phyloP scores from a whole-genome alignment of 2,113 vertebrate species.

The Epinephelus cyanopodus region DNA sequence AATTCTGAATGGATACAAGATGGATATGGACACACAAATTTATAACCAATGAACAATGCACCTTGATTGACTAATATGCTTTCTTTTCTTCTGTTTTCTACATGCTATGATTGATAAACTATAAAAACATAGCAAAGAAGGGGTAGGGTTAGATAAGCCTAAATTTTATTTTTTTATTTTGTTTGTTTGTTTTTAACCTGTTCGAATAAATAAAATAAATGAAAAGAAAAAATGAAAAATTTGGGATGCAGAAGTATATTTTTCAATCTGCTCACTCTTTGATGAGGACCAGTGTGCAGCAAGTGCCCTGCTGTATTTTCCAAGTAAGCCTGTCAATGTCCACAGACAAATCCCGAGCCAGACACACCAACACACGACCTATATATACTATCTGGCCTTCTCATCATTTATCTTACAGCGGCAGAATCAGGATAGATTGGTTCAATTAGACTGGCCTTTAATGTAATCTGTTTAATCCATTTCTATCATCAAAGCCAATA shows the following conservation, averaged over 20 bases:
- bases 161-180: too few relatives aligned
- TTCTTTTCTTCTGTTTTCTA: too few relatives aligned
- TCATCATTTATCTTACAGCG: slow-evolving; percentile 77
- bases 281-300: background rate
- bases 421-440: slow-evolving; percentile 83
- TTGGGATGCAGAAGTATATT: background rate
- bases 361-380: slow-evolving; percentile 59
- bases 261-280: background rate
- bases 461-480: slow-evolving; percentile 84
- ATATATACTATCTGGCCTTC: slow-evolving; percentile 70
- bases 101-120: too few relatives aligned
- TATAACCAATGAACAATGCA: too few relatives aligned
- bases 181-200: too few relatives aligned
- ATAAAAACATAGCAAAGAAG: too few relatives aligned
- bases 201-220: too few relatives aligned
- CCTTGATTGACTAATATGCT: too few relatives aligned
- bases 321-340: slow-evolving; percentile 35
- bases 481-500: slow-evolving; percentile 83
- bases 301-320: slow-evolving; percentile 46
- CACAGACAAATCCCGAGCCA: slow-evolving; percentile 37
- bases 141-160: too few relatives aligned
- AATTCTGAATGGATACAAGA: too few relatives aligned
- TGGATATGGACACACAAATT: too few relatives aligned
- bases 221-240: background rate
- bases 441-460: slow-evolving; percentile 84